Evolutionary conservation across 2,888 invertebrate species (phyloP).

Genomic region (Parelbella ahira): DNA sequence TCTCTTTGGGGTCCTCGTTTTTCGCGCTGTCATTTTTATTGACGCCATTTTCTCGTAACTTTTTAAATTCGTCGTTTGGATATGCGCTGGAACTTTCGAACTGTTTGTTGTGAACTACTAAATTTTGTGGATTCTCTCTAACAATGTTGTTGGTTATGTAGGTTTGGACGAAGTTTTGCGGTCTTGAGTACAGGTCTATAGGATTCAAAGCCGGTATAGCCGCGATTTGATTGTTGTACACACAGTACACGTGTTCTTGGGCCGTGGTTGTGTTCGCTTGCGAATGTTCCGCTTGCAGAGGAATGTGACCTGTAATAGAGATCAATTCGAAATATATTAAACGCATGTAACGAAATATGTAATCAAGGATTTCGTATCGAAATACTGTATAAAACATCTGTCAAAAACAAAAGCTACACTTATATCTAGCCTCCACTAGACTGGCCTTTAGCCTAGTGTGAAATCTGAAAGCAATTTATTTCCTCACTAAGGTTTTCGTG

Average conservation of each 20-base stretch:
- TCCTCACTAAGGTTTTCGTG: no score
- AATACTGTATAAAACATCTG: no score
- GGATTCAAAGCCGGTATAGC: slow-evolving; percentile 36
- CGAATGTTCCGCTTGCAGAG: slow-evolving; percentile 38
- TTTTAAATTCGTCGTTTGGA: slow-evolving; percentile 49
- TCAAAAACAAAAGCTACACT: no score
- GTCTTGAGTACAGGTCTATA: slow-evolving; percentile 50
- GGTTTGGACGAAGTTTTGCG: slow-evolving; percentile 54
- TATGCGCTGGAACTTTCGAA: slow-evolving; percentile 58
- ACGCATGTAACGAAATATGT: no score
- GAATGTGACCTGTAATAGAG: slow-evolving; percentile 55
- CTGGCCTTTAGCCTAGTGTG: no score
- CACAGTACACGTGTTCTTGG: slow-evolving; percentile 52
- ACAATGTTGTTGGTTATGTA: slow-evolving; percentile 38
- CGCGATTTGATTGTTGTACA: slow-evolving; percentile 49
- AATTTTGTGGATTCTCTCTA: slow-evolving; percentile 65
- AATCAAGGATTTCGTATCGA: no score
- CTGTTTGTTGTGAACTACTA: slow-evolving; percentile 62
- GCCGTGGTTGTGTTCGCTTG: slow-evolving; percentile 40
- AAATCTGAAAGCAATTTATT: no score
- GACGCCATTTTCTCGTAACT: slow-evolving; percentile 43
- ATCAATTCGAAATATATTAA: slow-evolving; percentile 8
- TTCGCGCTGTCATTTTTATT: slow-evolving; percentile 40
- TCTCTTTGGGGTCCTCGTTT: slow-evolving; percentile 62
- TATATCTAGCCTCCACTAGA: no score